Base-by-base conservation (phyloP, 2,888 invertebrate genomes). In the Caenorhabditis uteleia region DNA sequence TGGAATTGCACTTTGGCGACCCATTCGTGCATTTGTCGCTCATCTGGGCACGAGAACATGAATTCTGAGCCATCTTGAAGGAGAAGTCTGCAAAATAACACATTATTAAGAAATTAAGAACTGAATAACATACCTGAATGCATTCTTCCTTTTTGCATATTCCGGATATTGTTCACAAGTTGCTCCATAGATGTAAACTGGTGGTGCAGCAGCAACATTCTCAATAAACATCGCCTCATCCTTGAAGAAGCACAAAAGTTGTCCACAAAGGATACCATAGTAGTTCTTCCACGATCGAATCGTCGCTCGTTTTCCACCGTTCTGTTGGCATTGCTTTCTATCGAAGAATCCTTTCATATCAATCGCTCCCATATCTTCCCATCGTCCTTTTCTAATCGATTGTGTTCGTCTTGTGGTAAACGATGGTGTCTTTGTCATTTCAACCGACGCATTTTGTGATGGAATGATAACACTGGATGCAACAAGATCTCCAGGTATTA, bases 231-330 rank as follows among this genome's bases (percentile, higher is more conserved):
- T 93, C 75, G 90, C 89, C 82, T 91, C 91, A 84, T 95, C 82
- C 70, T 94, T 91, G 88, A 97, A 98, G 90, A 98, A 97, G 86
- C 95, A 95, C 49, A 98, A 86, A 77, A 95, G 86, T 84, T 98
- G 97, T 0, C 97, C 97, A 84, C 95, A 97, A 23, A 98, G 87
- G 53, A 95, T 95, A 0, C 93, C 91, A 85, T 95, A 92, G 86
- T 91, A 92, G 53, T 88, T 89, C 81, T 95, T 93, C 98, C 98
- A 98, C 0, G 93, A 92, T 5, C 97, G 88, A 5, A 95, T 91
- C 0, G 95, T 91, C 0, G 97, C 94, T 74, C 92, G 90, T 85
- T 93, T 94, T 16, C 93, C 94, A 10, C 95, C 95, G 62, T 91
- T 90, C 58, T 92, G 92, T 0, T 93, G 87, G 77, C 95, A 92